Base-by-base conservation (phyloP, 2,113 vertebrate species). In the Otolemur garnettii region DNA sequence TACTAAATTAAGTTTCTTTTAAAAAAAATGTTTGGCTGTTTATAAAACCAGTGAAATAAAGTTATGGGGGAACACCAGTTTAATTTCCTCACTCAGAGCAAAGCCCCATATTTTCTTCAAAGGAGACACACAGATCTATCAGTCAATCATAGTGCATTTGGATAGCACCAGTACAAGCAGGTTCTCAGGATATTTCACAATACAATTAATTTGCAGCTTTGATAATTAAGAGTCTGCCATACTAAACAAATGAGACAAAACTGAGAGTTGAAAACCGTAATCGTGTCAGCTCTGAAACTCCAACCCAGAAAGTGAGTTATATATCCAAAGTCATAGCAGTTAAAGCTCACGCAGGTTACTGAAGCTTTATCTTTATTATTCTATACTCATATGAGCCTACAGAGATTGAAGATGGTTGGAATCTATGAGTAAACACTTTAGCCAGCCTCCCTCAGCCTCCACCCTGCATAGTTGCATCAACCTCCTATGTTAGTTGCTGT, bases 1-100 rank as follows among this genome's bases (percentile, higher is more conserved):
- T 97, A 96, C 80, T 96, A 98, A 97, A 96, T 96, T 86, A 75
- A 96, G 87, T 92, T 96, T n/a, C n/a, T 94, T 24, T 74, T 96
- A 80, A 96, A 96, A 45, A 71, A 91, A 30, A 93, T 87, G 89
- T 92, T 74, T 14, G 0, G 90, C 90, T 97, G 97, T 69, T 89
- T 75, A 95, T 57, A 95, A 96, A 85, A 77, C 93, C 80, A 94
- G 62, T 87, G 91, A 97, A 97, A 82, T 53, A 94, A 90, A 97
- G 95, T 98, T 98, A 97, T 60, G n/a, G 42, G 3, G 19, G 89
- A 57, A 55, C 57, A 87, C 0, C 30, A 42, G 79, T 97, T 94
- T 97, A 96, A 96, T 95, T 97, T 96, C 91, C 21, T n/a, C 83
- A 87, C 69, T 33, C 53, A 28, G 91, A 93, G 53, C 75, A 87